Evolutionary conservation across 2,797 vertebrate species (phyloP).

Genomic region (Rhabdomys pumilio): DNA sequence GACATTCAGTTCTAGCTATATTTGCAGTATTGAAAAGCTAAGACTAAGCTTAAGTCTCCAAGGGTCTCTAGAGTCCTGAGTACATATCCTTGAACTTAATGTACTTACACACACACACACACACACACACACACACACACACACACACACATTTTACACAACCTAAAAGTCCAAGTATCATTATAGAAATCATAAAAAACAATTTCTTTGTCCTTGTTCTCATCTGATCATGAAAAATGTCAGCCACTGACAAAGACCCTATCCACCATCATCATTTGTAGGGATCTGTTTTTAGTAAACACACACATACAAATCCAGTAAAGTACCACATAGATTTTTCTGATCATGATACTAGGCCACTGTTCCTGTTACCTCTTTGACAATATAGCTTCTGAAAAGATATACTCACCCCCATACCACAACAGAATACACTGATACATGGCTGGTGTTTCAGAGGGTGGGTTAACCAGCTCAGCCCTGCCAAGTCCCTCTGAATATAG

Average conservation of each 20-base stretch:
- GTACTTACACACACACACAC: not conserved
- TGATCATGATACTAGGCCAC: not conserved
- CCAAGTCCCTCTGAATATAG: not conserved
- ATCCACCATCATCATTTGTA: not conserved
- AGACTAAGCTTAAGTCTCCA: constrained; percentile 14
- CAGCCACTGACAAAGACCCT: not conserved
- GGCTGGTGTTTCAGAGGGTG: too few species aligned
- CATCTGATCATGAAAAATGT: not conserved
- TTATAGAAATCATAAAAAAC: not conserved
- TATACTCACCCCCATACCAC: not conserved
- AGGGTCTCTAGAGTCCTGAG: not conserved
- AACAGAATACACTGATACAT: not conserved
- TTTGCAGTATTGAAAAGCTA: constrained; percentile 55
- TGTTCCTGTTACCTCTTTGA: not conserved
- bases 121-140: not conserved
- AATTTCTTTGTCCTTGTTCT: not conserved
- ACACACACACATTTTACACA: not conserved
- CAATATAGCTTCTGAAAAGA: not conserved
- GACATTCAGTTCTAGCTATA: not conserved
- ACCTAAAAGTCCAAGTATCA: not conserved
- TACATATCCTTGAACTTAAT: constrained; percentile 20
- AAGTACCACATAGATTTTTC: not conserved
- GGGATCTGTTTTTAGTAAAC: not conserved
- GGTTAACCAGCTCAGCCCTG: not conserved
- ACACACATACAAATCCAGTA: not conserved